Conservation (phyloP, 2,113 vertebrate species). For the Paradoxurus hermaphroditus region DNA sequence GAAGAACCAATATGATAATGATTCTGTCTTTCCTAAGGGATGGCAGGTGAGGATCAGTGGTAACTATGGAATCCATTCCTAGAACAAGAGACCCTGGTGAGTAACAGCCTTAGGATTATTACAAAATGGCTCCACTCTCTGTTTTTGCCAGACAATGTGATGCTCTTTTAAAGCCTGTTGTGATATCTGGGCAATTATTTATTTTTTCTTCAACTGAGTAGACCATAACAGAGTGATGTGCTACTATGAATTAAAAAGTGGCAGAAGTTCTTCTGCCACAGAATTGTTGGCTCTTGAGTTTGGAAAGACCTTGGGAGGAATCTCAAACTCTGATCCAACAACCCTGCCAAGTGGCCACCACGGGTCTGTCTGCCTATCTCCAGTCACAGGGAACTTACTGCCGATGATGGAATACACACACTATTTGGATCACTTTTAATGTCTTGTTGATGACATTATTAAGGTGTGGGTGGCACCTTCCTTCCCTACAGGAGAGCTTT, state of each 20-base stretch:
- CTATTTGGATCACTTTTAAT: neutral
- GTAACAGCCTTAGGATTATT: neutral
- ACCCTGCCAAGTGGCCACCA: neutral
- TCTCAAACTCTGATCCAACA: neutral
- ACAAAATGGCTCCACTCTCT: neutral
- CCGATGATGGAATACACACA: accelerated
- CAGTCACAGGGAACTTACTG: too few relatives aligned
- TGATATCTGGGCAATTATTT: neutral
- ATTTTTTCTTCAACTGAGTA: neutral
- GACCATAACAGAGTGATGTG: neutral
- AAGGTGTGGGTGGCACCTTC: neutral
- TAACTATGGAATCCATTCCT: neutral
- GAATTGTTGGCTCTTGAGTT: neutral
- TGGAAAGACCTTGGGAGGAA: neutral
- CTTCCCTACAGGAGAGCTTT: neutral
- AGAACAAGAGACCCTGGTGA: neutral
- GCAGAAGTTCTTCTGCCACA: neutral
- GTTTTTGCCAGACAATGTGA: neutral
- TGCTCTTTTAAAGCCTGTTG: neutral
- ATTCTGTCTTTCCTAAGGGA: neutral
- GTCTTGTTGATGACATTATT: neutral
- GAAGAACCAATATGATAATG: neutral
- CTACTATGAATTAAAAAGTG: neutral
- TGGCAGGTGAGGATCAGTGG: too few relatives aligned
- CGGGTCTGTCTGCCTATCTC: neutral